Evolutionary conservation across 53 echinoderm and acorn worm genomes (phyloP).

Genomic region (Henricia sp.): DNA sequence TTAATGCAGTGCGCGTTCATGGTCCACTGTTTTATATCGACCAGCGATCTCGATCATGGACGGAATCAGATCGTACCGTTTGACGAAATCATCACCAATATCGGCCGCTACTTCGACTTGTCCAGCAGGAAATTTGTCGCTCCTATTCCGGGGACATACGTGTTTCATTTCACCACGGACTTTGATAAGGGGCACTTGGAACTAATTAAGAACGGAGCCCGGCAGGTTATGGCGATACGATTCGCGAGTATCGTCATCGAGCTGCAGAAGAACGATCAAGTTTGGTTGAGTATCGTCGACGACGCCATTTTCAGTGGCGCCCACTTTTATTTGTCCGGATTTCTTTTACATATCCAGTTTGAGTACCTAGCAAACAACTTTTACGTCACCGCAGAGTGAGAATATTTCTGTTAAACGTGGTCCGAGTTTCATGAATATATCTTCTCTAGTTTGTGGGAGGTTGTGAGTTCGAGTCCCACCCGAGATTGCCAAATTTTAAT

Average conservation of each 20-base stretch:
- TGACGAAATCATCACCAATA: constrained; percentile 48
- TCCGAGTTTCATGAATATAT: too few relatives aligned
- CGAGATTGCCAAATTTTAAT: too few relatives aligned
- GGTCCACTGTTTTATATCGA: constrained; percentile 46
- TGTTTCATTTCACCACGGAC: constrained; percentile 55
- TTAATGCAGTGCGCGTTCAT: constrained; percentile 59
- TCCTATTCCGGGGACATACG: constrained; percentile 46
- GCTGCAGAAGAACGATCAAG: constrained; percentile 38
- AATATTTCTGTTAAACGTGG: too few relatives aligned
- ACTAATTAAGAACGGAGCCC: constrained; percentile 17
- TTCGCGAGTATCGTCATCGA: constrained; percentile 49
- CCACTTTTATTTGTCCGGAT: constrained; percentile 43
- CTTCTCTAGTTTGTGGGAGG: too few relatives aligned
- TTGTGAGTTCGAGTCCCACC: too few relatives aligned
- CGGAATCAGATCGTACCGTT: constrained; percentile 41
- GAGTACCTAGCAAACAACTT: constrained; percentile 47
- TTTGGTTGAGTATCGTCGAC: constrained; percentile 42
- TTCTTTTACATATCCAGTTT: constrained; percentile 51
- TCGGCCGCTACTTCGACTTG: constrained; percentile 29
- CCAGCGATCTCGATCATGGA: constrained; percentile 28
- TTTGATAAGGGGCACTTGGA: constrained; percentile 52
- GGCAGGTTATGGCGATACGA: constrained; percentile 15
- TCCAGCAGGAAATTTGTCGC: constrained; percentile 1
- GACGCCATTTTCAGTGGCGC: constrained; percentile 17
- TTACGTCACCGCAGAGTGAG: constrained; percentile 43